These are phyloP conservation scores for Melanotus villosus DNA, from an alignment of 2,888 invertebrate species.

Conservation along the genomic window DNA sequence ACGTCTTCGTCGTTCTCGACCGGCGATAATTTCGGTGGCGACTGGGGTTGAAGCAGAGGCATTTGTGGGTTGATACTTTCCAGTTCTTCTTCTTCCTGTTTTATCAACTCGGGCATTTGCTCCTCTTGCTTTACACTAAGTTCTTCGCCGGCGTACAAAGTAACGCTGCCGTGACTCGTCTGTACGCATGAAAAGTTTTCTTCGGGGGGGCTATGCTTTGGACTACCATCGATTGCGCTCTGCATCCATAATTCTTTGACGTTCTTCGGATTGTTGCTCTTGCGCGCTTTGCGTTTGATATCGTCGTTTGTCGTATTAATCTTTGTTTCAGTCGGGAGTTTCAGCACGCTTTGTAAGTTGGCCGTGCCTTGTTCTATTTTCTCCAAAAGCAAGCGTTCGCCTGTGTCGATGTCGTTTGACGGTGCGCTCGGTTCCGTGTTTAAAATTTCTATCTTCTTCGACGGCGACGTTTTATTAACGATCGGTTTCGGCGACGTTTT, in stretches of 20 bases:
- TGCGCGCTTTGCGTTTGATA: slow-evolving; percentile 18
- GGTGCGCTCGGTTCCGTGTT: not conserved
- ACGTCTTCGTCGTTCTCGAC: too few relatives aligned
- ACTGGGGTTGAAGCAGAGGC: slow-evolving; percentile 30
- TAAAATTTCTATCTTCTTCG: slow-evolving; percentile 23
- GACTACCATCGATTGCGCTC: slow-evolving; percentile 2
- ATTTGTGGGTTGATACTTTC: slow-evolving; percentile 8
- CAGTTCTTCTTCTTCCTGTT: not conserved
- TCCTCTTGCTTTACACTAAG: slow-evolving; percentile 3
- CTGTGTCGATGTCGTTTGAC: not conserved
- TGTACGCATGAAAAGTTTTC: slow-evolving; percentile 21
- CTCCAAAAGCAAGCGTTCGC: not conserved
- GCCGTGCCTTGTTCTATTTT: slow-evolving; percentile 13
- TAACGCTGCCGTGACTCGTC: slow-evolving; percentile 23
- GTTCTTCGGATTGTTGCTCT: slow-evolving; percentile 15
- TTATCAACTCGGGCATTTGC: slow-evolving; percentile 28
- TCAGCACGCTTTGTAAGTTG: slow-evolving; percentile 6
- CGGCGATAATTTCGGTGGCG: not conserved
- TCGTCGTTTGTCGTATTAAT: not conserved
- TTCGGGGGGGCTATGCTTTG: not conserved
- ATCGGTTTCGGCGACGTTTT: too few relatives aligned
- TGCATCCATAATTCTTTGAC: not conserved
- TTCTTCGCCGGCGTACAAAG: slow-evolving; percentile 10
- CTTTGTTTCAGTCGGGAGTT: not conserved
- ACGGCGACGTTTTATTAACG: too few relatives aligned